Percentiles rank a stretch among this genome's conserved stretches.
Evolutionary conservation across 2,797 vertebrate species (phyloP).

Genomic region (Paramormyrops hopkinsi): DNA sequence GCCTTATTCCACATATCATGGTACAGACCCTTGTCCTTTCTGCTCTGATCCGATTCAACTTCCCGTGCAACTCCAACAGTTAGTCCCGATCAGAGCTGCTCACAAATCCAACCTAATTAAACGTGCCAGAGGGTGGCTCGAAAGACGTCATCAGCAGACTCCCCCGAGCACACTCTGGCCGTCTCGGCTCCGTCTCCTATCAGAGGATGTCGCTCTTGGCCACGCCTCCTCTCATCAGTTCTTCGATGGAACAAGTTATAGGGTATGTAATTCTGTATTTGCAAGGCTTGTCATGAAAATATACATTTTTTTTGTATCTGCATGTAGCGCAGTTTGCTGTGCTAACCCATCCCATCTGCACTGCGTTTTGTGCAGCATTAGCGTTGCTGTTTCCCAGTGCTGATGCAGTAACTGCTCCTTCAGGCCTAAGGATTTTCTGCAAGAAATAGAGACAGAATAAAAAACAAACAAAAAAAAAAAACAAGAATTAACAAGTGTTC

Average conservation of each 20-base stretch:
- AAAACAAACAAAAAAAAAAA: background rate
- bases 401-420: background rate
- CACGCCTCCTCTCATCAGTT: background rate
- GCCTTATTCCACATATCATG: background rate
- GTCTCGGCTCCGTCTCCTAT: background rate
- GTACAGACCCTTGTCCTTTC: background rate
- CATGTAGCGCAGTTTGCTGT: background rate
- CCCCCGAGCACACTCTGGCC: background rate
- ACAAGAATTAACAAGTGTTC: background rate
- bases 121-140: background rate
- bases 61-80: no score
- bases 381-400: background rate
- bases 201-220: background rate
- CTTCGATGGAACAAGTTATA: background rate
- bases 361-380: background rate
- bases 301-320: background rate
- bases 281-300: background rate
- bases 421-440: background rate
- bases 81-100: background rate
- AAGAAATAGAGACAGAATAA: background rate
- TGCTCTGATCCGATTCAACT: background rate
- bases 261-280: background rate
- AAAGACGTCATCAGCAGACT: background rate
- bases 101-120: background rate
- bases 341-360: background rate